Conservation (phyloP, 2,113 vertebrate genomes). For the Murina feae region DNA sequence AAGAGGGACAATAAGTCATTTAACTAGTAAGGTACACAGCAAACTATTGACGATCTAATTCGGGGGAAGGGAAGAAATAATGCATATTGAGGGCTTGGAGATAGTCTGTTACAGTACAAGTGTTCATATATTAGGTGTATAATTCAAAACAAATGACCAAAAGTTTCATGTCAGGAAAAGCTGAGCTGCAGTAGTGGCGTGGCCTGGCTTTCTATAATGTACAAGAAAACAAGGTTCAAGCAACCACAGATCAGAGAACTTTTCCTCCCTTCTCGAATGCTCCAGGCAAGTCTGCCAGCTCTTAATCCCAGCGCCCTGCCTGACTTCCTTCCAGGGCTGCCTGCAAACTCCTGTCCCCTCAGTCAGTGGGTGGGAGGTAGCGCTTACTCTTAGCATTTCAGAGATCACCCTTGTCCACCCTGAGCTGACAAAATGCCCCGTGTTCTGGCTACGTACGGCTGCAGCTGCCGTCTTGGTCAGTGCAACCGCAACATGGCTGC, state of each 20-base stretch:
- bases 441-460: accelerated
- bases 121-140: not conserved
- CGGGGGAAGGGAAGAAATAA: not conserved
- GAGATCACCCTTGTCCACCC: not conserved
- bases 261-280: not conserved
- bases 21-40: not conserved
- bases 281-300: not conserved
- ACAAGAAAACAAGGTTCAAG: not conserved
- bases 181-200: not conserved
- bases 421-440: accelerated
- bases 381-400: not conserved
- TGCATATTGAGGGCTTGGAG: not conserved
- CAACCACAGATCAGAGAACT: accelerated
- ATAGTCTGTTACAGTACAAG: not conserved
- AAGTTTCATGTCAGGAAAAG: not conserved
- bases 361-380: not conserved
- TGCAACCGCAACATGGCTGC: not conserved
- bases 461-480: no score
- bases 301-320: not conserved
- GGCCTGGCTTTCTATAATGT: not conserved
- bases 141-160: not conserved
- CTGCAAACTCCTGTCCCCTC: not conserved
- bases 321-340: not conserved
- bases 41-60: not conserved
- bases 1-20: not conserved